Evolutionary conservation across 2,797 vertebrate genomes (phyloP).

Genomic region (Acipenser ruthenus): DNA sequence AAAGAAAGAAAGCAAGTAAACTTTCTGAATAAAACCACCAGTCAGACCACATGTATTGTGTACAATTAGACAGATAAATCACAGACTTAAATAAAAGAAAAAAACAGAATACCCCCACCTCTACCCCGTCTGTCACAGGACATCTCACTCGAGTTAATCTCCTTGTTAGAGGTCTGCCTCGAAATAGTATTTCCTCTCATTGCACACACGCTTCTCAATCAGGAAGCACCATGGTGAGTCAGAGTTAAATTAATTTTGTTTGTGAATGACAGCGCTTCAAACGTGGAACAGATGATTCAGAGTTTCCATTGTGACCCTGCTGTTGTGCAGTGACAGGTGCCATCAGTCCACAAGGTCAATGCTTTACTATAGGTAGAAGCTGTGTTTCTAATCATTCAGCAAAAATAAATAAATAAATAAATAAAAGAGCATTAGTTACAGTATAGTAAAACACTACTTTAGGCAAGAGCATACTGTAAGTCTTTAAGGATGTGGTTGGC

Average conservation of each 20-base stretch:
- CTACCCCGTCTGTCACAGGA: slow-evolving; percentile 27
- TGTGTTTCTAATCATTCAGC: too few relatives aligned
- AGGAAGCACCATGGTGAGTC: slow-evolving; percentile 57
- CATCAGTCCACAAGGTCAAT: slow-evolving; percentile 19
- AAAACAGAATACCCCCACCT: slow-evolving; percentile 10
- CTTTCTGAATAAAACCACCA: not conserved
- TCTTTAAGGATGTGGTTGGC: too few relatives aligned
- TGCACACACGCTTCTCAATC: slow-evolving; percentile 28
- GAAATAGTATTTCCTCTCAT: slow-evolving; percentile 51
- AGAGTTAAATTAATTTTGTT: slow-evolving; percentile 46
- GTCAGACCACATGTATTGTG: slow-evolving; percentile 6
- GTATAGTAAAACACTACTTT: too few relatives aligned
- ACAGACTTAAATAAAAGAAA: slow-evolving; percentile 24
- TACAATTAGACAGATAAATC: slow-evolving; percentile 18
- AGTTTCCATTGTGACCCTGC: slow-evolving; percentile 44
- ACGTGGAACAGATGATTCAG: slow-evolving; percentile 57
- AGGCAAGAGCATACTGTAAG: too few relatives aligned
- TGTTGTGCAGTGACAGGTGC: slow-evolving; percentile 29
- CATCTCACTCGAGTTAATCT: slow-evolving; percentile 35
- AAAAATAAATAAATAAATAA: too few relatives aligned
- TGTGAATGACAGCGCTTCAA: slow-evolving; percentile 3
- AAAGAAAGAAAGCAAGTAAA: not conserved
- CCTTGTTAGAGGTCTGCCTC: slow-evolving; percentile 40
- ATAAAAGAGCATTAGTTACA: too few relatives aligned
- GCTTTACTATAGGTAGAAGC: too few relatives aligned